Evolutionary conservation across 2,797 vertebrate genomes (phyloP).

Genomic region (Selene dorsalis): DNA sequence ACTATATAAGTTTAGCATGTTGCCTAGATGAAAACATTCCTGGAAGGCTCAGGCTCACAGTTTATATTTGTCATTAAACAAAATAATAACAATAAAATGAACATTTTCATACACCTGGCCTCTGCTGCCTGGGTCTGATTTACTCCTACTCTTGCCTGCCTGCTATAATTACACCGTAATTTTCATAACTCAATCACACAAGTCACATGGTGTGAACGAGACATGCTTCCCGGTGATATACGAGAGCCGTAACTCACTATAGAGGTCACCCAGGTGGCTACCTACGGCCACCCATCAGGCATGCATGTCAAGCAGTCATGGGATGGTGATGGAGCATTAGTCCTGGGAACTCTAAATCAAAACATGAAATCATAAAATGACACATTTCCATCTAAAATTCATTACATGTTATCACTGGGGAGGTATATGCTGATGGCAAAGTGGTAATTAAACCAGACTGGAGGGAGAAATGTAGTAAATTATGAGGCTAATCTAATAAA

Average conservation of each 20-base stretch:
- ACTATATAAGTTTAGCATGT: slow-evolving; percentile 8
- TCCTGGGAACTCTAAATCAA: background rate
- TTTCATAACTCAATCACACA: slow-evolving; percentile 27
- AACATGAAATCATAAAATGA: background rate
- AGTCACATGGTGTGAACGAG: slow-evolving; percentile 7
- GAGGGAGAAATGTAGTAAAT: background rate
- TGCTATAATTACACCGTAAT: slow-evolving; percentile 11
- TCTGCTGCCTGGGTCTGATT: slow-evolving; percentile 17
- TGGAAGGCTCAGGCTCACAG: background rate
- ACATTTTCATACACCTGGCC: background rate
- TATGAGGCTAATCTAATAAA: background rate
- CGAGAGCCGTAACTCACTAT: slow-evolving; percentile 19
- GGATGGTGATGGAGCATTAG: background rate
- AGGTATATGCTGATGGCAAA: background rate
- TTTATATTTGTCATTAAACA: slow-evolving; percentile 4
- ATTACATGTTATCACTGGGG: background rate
- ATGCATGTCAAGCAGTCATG: background rate
- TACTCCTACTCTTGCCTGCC: background rate
- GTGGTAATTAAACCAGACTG: background rate
- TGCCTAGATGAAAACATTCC: slow-evolving; percentile 18
- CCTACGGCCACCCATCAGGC: slow-evolving; percentile 3
- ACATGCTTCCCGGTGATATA: slow-evolving; percentile 31
- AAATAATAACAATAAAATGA: slow-evolving; percentile 1
- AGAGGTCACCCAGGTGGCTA: slow-evolving; percentile 20
- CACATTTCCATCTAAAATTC: background rate